phyloP scores from a whole-genome alignment of 2,797 vertebrate genomes.

The Falco columbarius region DNA sequence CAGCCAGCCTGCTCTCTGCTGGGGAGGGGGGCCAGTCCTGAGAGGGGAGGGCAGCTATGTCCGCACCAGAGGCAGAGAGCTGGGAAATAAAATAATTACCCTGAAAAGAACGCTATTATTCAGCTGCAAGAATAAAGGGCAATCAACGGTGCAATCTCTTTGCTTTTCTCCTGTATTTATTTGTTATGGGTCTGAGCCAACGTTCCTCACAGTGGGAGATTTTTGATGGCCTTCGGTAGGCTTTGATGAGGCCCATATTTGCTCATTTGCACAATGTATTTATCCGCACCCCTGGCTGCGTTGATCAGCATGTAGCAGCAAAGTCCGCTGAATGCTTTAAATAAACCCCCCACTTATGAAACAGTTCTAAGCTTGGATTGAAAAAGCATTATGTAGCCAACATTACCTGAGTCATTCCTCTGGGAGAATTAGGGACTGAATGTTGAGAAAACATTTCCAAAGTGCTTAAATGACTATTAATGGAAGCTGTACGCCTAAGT shows the following conservation, averaged over 20 bases:
- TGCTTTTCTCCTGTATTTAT: conserved; percentile 12
- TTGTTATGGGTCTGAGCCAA: conserved; percentile 30
- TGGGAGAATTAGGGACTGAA: neutral
- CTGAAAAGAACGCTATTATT: neutral
- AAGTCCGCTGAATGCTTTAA: conserved; percentile 22
- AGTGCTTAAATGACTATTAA: conserved; percentile 14
- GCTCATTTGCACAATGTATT: conserved; percentile 55
- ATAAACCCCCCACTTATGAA: conserved; percentile 33
- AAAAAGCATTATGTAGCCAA: conserved; percentile 5
- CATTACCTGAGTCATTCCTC: conserved; percentile 23
- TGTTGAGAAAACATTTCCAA: neutral
- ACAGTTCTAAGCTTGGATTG: neutral
- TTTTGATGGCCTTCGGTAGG: conserved; percentile 2
- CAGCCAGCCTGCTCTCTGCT: neutral
- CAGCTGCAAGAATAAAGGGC: neutral
- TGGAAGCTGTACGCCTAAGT: neutral
- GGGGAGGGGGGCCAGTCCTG: accelerated
- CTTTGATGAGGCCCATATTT: conserved; percentile 53
- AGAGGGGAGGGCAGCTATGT: neutral
- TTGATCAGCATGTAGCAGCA: conserved; percentile 7
- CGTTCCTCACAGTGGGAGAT: neutral
- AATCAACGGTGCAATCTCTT: neutral
- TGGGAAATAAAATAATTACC: conserved; percentile 8
- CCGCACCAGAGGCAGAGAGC: neutral
- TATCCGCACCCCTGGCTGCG: neutral